Evolutionary conservation across 2,888 invertebrate genomes (phyloP).

Genomic region (Pherbina coryleti): DNA sequence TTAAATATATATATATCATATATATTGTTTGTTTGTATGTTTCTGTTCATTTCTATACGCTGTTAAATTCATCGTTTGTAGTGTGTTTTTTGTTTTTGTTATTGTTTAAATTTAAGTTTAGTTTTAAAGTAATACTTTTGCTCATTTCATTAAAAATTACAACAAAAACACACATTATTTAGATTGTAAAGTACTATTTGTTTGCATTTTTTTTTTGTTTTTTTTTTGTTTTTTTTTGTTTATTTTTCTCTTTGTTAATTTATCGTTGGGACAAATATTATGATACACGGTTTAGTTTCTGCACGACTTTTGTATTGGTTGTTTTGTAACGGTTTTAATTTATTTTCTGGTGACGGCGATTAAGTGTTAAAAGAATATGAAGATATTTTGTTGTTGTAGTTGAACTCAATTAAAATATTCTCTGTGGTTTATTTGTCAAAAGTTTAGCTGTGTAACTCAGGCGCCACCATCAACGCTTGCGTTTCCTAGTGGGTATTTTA

Average conservation of each 20-base stretch:
- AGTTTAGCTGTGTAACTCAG: conserved; percentile 61
- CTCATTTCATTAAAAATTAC: conserved; percentile 17
- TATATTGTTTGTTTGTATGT: neutral
- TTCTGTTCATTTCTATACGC: neutral
- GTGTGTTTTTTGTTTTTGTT: neutral
- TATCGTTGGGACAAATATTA: conserved; percentile 67
- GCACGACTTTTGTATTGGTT: conserved; percentile 43
- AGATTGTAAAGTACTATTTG: conserved; percentile 52
- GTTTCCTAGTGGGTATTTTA: neutral
- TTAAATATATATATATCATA: conserved; percentile 7
- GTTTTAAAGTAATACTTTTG: conserved; percentile 46
- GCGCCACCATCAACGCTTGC: conserved; percentile 10
- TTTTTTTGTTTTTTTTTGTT: conserved; percentile 31
- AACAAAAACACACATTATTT: conserved; percentile 51
- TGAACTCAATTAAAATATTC: conserved; percentile 10
- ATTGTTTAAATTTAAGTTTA: conserved; percentile 16
- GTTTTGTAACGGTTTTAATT: conserved; percentile 37
- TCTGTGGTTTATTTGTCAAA: conserved; percentile 59
- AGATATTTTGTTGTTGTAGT: neutral
- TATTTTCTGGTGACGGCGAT: neutral
- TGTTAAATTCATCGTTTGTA: conserved; percentile 28
- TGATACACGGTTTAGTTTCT: conserved; percentile 39
- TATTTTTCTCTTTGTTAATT: conserved; percentile 52
- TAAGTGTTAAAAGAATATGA: neutral
- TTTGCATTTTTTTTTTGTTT: conserved; percentile 51